A percentile compares a stretch with the other conserved stretches of the same genome.
Conservation (phyloP, 1,140 invertebrate species). For the Pectinophora gossypiella region DNA sequence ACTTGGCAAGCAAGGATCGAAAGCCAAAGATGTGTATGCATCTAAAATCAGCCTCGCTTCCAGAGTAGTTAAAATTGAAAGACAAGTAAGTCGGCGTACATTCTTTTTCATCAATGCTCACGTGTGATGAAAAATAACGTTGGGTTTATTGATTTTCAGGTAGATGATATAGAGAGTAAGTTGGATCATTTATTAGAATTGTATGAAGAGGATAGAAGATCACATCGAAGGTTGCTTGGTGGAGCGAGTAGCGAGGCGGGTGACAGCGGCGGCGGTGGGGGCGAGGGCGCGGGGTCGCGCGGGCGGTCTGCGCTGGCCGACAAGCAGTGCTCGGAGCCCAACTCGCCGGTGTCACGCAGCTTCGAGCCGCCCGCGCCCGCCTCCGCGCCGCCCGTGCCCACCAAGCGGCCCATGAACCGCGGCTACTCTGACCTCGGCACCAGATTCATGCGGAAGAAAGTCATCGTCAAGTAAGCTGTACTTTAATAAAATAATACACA, state of each 20-base stretch:
- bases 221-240: slow-evolving; percentile 61
- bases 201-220: slow-evolving; percentile 92
- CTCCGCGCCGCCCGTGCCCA: slow-evolving; percentile 43
- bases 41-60: slow-evolving; percentile 95
- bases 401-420: slow-evolving; percentile 80
- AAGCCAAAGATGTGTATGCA: slow-evolving; percentile 95
- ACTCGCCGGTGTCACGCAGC: slow-evolving; percentile 77
- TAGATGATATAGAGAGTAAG: slow-evolving; percentile 95
- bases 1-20: slow-evolving; percentile 93
- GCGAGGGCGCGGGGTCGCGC: slow-evolving; percentile 22
- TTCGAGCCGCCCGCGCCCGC: slow-evolving; percentile 45
- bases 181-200: slow-evolving; percentile 94
- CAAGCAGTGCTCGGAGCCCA: slow-evolving; percentile 86
- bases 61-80: slow-evolving; percentile 95
- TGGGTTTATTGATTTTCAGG: slow-evolving; percentile 75
- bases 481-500: no score
- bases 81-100: slow-evolving; percentile 83
- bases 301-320: slow-evolving; percentile 81
- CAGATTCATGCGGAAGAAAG: slow-evolving; percentile 86
- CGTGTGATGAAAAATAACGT: not conserved
- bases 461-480: slow-evolving; percentile 83
- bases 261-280: slow-evolving; percentile 25
- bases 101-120: not conserved
- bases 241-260: slow-evolving; percentile 41
- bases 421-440: slow-evolving; percentile 88